Conservation (phyloP, 2,797 vertebrate species). For the Xenops minutus region DNA sequence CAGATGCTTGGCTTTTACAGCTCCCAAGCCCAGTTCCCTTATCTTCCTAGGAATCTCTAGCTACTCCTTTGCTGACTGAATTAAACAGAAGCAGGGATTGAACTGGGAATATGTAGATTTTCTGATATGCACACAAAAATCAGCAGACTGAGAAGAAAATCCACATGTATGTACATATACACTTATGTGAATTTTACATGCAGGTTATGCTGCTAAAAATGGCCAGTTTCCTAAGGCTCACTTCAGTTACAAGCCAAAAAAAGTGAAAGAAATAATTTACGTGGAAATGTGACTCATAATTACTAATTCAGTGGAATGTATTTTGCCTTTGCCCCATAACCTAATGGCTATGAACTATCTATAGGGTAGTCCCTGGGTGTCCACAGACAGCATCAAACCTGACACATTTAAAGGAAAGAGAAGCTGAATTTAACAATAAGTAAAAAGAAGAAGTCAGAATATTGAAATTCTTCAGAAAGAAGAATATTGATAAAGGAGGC, state of each 20-base stretch:
- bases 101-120: neutral
- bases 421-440: neutral
- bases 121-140: neutral
- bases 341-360: neutral
- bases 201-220: neutral
- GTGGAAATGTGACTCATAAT: neutral
- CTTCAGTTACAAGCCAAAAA: neutral
- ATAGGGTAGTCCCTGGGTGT: neutral
- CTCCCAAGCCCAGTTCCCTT: neutral
- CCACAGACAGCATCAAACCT: neutral
- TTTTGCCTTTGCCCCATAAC: neutral
- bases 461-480: no score
- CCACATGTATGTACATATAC: rapidly evolving
- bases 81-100: neutral
- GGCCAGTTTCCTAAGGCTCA: neutral
- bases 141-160: neutral
- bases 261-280: neutral
- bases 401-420: neutral
- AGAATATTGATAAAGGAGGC: neutral
- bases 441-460: neutral
- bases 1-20: slow-evolving; percentile 34
- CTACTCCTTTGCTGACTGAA: neutral
- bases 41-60: slow-evolving; percentile 30
- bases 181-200: rapidly evolving
- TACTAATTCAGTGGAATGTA: neutral